These are phyloP conservation scores for Lucinisca nassula DNA, from an alignment of 2,888 invertebrate genomes.

Conservation along the genomic window DNA sequence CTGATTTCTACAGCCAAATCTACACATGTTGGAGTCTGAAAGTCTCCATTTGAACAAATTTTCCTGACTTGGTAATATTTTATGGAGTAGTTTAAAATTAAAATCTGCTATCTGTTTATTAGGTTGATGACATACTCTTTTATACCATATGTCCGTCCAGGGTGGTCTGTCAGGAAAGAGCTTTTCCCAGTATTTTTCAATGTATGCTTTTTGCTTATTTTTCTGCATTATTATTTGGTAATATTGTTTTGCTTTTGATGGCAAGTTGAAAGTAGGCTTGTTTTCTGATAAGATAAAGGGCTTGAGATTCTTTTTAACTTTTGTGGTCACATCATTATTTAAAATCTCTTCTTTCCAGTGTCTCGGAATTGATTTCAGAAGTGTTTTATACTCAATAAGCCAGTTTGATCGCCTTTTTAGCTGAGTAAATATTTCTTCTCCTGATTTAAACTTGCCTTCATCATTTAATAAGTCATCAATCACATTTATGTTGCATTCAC, in stretches of 20 bases:
- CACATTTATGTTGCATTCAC: neutral
- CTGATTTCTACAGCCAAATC: neutral
- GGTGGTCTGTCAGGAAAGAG: neutral
- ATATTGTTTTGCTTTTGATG: neutral
- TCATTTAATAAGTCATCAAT: neutral
- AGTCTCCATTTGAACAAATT: neutral
- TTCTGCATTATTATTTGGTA: neutral
- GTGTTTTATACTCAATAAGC: neutral
- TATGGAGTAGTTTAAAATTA: neutral
- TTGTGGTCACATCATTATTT: neutral
- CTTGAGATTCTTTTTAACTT: neutral
- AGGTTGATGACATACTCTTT: neutral
- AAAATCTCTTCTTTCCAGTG: neutral
- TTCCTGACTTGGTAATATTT: neutral
- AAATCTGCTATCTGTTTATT: neutral
- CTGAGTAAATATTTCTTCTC: neutral
- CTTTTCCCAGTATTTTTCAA: neutral
- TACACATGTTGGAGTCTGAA: neutral
- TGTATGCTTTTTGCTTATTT: neutral
- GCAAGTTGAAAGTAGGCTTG: neutral
- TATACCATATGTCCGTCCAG: neutral
- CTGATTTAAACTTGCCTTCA: neutral
- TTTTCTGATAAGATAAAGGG: neutral
- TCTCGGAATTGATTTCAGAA: neutral
- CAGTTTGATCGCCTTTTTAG: neutral